A percentile compares a stretch with the other conserved stretches of the same genome.
Conservation (phyloP, 2,888 invertebrate genomes). For the Dusona sp. region DNA sequence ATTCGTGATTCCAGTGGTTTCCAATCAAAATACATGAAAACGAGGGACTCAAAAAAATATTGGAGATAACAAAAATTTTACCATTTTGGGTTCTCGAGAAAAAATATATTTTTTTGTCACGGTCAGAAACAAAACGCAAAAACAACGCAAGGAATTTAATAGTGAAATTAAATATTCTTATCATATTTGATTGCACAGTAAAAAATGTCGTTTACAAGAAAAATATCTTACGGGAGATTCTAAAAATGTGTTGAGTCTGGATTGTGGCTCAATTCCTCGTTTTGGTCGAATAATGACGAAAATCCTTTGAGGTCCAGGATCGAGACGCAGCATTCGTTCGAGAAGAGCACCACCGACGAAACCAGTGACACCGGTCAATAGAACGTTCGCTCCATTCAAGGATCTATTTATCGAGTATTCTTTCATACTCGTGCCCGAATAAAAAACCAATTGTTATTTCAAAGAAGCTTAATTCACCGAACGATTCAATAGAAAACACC, state of each 20-base stretch:
- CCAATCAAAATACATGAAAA: no score
- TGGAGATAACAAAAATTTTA: no score
- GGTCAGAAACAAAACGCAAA: no score
- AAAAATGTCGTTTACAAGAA: not conserved
- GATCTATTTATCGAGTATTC: conserved; percentile 67
- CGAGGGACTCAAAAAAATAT: no score
- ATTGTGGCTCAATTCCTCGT: conserved; percentile 66
- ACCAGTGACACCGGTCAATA: conserved; percentile 74
- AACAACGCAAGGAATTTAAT: no score
- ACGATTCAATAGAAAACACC: not conserved
- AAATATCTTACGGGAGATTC: conserved; percentile 72
- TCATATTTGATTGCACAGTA: no score
- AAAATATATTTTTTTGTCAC: no score
- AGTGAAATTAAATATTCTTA: no score
- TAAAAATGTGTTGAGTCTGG: conserved; percentile 70
- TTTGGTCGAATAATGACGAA: conserved; percentile 72
- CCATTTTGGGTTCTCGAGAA: no score
- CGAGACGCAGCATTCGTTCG: conserved; percentile 71
- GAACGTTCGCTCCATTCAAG: conserved; percentile 61
- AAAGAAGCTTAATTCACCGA: not conserved
- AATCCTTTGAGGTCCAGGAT: conserved; percentile 72
- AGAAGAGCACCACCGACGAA: conserved; percentile 74
- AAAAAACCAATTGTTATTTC: not conserved
- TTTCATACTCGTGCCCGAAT: conserved; percentile 40
- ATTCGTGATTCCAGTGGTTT: no score